These are phyloP conservation scores for Chlorospingus semifuscus DNA, from an alignment of 2,797 vertebrate species.

Conservation along the genomic window DNA sequence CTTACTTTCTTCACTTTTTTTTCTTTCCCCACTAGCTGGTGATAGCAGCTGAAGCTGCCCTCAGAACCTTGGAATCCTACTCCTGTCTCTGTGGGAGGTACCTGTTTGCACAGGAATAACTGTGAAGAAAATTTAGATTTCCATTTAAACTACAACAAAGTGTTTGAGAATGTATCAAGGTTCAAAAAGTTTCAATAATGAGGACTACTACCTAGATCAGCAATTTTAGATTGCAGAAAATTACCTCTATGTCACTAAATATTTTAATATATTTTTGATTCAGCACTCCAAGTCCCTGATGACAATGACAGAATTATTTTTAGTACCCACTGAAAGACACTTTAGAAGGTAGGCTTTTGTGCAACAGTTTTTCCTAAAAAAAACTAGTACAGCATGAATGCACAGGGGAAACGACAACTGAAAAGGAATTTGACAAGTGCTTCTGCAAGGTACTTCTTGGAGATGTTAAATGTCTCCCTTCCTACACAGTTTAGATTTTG, in stretches of 20 bases:
- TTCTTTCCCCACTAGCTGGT: not conserved
- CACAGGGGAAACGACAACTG: not conserved
- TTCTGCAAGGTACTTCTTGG: constrained; percentile 16
- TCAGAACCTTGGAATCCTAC: not conserved
- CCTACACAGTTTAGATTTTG: not conserved
- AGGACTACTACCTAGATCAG: not conserved
- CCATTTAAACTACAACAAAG: not conserved
- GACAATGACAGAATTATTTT: not conserved
- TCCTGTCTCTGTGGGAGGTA: not conserved
- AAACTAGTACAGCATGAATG: not conserved
- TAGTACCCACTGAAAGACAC: not conserved
- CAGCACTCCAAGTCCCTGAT: not conserved
- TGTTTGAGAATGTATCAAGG: not conserved
- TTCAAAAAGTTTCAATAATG: not conserved
- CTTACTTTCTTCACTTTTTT: not conserved
- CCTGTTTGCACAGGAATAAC: not conserved
- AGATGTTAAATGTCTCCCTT: not conserved
- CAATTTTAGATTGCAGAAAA: not conserved
- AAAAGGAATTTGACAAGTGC: not conserved
- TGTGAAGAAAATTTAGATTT: not conserved
- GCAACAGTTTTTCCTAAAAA: not conserved
- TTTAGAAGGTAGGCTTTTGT: not conserved
- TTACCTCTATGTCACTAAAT: not conserved
- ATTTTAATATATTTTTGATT: constrained; percentile 29
- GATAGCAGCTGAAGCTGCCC: not conserved